A percentile compares a stretch with the other conserved stretches of the same genome.
These are phyloP conservation scores for Spea hammondii DNA, from an alignment of 2,797 vertebrate species.

Conservation along the genomic window DNA sequence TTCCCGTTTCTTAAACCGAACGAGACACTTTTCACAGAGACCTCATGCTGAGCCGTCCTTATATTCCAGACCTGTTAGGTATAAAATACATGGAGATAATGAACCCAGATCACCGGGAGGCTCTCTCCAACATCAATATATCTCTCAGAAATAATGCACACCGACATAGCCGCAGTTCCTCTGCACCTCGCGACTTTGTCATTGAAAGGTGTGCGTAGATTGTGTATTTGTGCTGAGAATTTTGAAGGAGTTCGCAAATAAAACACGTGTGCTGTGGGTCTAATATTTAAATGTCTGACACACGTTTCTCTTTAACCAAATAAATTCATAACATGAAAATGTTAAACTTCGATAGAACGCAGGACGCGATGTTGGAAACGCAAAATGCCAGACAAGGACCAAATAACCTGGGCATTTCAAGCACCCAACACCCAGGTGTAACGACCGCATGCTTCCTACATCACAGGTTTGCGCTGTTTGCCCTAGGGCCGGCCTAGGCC, in stretches of 20 bases:
- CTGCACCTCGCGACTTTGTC: conserved; percentile 17
- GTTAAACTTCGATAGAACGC: no score
- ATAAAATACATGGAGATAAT: conserved; percentile 42
- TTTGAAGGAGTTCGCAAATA: background rate
- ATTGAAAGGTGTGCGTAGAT: background rate
- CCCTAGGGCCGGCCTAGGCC: no score
- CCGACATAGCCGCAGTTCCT: conserved; percentile 15
- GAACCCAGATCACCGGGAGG: conserved; percentile 26
- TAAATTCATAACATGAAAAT: no score
- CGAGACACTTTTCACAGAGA: conserved; percentile 32
- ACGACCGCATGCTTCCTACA: no score
- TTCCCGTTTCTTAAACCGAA: conserved; percentile 36
- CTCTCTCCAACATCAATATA: conserved; percentile 13
- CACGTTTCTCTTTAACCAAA: no score
- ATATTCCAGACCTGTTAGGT: conserved; percentile 9
- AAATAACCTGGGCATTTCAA: no score
- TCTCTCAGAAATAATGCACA: conserved; percentile 23
- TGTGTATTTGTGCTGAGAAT: background rate
- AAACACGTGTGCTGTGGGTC: background rate
- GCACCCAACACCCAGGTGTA: no score
- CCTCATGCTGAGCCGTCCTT: conserved; percentile 30
- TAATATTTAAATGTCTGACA: no score
- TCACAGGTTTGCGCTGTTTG: no score
- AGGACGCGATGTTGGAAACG: no score
- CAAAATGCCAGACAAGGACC: no score